Percentiles rank a stretch among this genome's conserved stretches.
Conservation (phyloP, 2,797 vertebrate genomes). For the Cyprinodon diabolis region DNA sequence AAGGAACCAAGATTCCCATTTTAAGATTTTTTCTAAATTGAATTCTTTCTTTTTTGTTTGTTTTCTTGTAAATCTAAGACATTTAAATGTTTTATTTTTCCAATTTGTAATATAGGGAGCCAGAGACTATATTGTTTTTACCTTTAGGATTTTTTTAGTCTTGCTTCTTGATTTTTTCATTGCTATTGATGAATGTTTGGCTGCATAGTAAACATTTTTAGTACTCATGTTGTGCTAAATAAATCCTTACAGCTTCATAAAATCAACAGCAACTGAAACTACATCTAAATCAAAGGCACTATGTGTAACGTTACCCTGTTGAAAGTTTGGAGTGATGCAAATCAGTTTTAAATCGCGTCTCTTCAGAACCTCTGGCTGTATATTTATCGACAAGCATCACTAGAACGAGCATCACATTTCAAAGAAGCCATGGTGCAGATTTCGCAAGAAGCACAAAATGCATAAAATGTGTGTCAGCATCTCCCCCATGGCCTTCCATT, state of each 20-base stretch:
- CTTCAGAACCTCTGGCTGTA: not conserved
- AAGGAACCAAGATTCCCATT: not conserved
- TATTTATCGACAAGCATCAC: not conserved
- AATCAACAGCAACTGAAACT: not conserved
- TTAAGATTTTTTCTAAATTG: not conserved
- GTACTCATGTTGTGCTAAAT: conserved; percentile 8
- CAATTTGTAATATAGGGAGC: too few relatives aligned
- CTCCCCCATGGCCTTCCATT: not conserved
- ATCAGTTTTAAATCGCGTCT: not conserved
- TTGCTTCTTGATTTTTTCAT: too few relatives aligned
- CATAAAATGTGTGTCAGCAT: not conserved
- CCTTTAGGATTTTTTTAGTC: too few relatives aligned
- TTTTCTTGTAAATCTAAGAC: not conserved
- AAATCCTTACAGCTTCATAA: conserved; percentile 33
- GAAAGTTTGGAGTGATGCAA: not conserved
- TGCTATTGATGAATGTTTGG: too few relatives aligned
- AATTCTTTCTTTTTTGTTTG: not conserved
- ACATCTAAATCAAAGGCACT: conserved; percentile 18
- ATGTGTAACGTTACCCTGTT: conserved; percentile 11
- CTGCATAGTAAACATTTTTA: conserved; percentile 16
- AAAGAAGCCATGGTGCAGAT: too few relatives aligned
- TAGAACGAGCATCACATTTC: too few relatives aligned
- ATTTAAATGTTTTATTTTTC: not conserved
- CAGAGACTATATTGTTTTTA: too few relatives aligned
- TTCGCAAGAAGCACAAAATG: not conserved